Evolutionary conservation across 2,888 invertebrate genomes (phyloP).

Genomic region (Fragum sueziense): DNA sequence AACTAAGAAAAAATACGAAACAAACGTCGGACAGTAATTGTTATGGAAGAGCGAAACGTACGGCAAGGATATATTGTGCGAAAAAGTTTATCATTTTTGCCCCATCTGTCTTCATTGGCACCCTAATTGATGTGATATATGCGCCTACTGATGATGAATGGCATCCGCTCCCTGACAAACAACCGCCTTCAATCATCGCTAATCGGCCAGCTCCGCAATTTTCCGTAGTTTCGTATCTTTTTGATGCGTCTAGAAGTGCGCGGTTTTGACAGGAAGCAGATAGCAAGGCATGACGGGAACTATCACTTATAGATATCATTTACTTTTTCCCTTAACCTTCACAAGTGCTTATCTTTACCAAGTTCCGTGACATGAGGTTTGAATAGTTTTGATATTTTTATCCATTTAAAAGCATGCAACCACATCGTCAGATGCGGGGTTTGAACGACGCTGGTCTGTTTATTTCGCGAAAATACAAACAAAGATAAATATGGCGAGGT

Average conservation of each 20-base stretch:
- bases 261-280: slow-evolving; percentile 59
- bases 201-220: slow-evolving; percentile 56
- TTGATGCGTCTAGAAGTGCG: slow-evolving; percentile 30
- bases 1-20: slow-evolving; percentile 1
- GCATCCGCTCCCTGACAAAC: slow-evolving; percentile 62
- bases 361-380: too few relatives aligned
- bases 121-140: slow-evolving; percentile 65
- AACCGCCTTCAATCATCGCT: slow-evolving; percentile 62
- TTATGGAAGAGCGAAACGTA: slow-evolving; percentile 18
- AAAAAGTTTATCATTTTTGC: slow-evolving; percentile 22
- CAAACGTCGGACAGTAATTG: slow-evolving; percentile 17
- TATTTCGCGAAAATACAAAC: too few relatives aligned
- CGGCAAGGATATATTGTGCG: slow-evolving; percentile 25
- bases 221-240: slow-evolving; percentile 55
- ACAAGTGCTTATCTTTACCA: neutral
- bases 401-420: too few relatives aligned
- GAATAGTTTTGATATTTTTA: too few relatives aligned
- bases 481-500: too few relatives aligned
- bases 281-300: slow-evolving; percentile 62
- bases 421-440: too few relatives aligned
- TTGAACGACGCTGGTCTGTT: too few relatives aligned
- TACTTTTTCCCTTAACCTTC: slow-evolving; percentile 32
- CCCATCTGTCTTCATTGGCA: slow-evolving; percentile 60
- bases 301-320: slow-evolving; percentile 62
- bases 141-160: slow-evolving; percentile 57